A percentile compares a stretch with the other conserved stretches of the same genome.
Conservation (phyloP, 2,113 vertebrate species). For the Platysternon megacephalum region DNA sequence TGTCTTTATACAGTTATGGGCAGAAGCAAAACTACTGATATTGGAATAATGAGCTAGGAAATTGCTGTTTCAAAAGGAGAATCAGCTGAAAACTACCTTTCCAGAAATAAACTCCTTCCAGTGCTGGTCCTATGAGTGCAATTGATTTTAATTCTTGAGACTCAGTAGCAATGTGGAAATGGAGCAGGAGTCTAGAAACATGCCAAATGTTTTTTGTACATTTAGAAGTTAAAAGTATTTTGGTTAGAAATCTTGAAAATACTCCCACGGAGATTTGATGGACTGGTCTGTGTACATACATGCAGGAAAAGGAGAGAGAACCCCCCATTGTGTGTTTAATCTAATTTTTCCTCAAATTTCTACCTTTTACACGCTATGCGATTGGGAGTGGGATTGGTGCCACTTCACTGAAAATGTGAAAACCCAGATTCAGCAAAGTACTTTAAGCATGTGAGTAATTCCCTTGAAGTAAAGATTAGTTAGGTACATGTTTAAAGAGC, state of each 20-base stretch:
- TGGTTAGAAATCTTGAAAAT: background rate
- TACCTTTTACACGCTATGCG: fast-evolving
- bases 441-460: background rate
- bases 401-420: background rate
- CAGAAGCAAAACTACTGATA: conserved; percentile 57
- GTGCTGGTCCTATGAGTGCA: background rate
- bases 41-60: conserved; percentile 51
- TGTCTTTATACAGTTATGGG: conserved; percentile 27
- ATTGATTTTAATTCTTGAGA: conserved; percentile 5
- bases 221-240: background rate
- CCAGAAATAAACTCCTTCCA: background rate
- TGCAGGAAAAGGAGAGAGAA: background rate
- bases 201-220: background rate
- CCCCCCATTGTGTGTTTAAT: background rate
- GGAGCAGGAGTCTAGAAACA: background rate
- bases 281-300: background rate
- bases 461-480: background rate
- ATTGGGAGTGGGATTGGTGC: background rate
- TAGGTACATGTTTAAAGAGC: background rate
- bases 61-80: conserved; percentile 35
- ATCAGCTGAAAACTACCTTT: conserved; percentile 21
- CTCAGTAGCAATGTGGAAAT: background rate
- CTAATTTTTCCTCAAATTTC: background rate
- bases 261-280: background rate
- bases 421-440: background rate